These are phyloP conservation scores for Myrmecophaga tridactyla DNA, from an alignment of 2,113 vertebrate genomes.

Conservation along the genomic window DNA sequence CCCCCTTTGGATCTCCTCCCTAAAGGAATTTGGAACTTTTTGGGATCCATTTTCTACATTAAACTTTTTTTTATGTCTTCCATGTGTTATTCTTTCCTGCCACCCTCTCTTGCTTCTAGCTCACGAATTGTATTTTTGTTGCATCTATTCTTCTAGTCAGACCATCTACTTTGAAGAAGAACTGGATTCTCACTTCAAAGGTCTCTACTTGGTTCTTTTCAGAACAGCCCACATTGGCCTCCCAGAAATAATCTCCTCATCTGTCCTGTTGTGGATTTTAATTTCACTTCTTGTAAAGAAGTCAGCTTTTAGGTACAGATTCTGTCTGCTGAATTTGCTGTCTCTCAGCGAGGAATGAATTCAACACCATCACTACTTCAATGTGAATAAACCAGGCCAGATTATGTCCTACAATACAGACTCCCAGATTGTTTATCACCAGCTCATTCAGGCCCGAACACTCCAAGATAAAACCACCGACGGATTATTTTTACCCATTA, in stretches of 20 bases:
- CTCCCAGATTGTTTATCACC: neutral
- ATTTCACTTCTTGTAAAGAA: neutral
- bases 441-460: neutral
- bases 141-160: neutral
- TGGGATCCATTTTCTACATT: neutral
- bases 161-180: rapidly evolving
- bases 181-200: neutral
- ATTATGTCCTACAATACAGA: neutral
- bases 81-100: too few relatives aligned
- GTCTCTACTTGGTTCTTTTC: neutral
- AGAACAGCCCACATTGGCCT: neutral
- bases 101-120: neutral
- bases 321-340: neutral
- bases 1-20: neutral
- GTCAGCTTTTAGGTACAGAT: neutral
- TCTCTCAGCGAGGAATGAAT: neutral
- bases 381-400: neutral
- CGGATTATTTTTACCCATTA: neutral
- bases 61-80: neutral
- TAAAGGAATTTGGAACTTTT: neutral
- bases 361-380: neutral
- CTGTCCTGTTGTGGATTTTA: neutral
- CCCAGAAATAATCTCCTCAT: neutral
- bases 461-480: neutral
- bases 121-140: neutral